Conservation (phyloP, 2,888 invertebrate genomes). For the Phaedon cochleariae region DNA sequence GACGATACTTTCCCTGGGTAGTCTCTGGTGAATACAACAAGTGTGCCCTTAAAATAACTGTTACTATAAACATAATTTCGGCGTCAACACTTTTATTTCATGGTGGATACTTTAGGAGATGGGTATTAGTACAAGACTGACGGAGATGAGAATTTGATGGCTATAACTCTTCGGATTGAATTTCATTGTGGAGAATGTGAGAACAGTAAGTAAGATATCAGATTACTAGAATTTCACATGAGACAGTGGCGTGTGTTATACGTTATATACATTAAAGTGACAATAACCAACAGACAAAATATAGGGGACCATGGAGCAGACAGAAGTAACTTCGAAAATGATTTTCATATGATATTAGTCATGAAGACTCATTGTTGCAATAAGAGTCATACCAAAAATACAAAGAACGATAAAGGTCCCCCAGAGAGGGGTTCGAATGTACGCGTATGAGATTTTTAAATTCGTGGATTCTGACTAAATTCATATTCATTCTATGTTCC, state of each 20-base stretch:
- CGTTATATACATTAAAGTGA: too few relatives aligned
- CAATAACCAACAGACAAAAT: too few relatives aligned
- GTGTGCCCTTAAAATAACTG: conserved; percentile 63
- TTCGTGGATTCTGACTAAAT: too few relatives aligned
- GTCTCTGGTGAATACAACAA: conserved; percentile 61
- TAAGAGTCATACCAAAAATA: too few relatives aligned
- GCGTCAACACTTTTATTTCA: conserved; percentile 61
- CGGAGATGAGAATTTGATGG: conserved; percentile 32
- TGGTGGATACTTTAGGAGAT: conserved; percentile 54
- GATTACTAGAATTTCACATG: background rate
- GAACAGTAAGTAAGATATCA: background rate
- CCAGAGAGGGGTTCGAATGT: too few relatives aligned
- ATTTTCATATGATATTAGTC: too few relatives aligned
- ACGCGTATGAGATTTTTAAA: too few relatives aligned
- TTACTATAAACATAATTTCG: conserved; percentile 64
- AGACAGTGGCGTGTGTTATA: background rate
- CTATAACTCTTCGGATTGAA: conserved; percentile 1
- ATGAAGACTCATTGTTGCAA: too few relatives aligned
- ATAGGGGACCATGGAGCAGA: too few relatives aligned
- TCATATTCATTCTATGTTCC: too few relatives aligned
- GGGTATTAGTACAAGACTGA: conserved; percentile 54
- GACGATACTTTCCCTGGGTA: conserved; percentile 52
- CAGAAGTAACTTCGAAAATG: too few relatives aligned
- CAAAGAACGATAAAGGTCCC: too few relatives aligned
- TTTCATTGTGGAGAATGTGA: background rate